Base-by-base conservation (phyloP, 2,797 vertebrate genomes). In the Dallia pectoralis region DNA sequence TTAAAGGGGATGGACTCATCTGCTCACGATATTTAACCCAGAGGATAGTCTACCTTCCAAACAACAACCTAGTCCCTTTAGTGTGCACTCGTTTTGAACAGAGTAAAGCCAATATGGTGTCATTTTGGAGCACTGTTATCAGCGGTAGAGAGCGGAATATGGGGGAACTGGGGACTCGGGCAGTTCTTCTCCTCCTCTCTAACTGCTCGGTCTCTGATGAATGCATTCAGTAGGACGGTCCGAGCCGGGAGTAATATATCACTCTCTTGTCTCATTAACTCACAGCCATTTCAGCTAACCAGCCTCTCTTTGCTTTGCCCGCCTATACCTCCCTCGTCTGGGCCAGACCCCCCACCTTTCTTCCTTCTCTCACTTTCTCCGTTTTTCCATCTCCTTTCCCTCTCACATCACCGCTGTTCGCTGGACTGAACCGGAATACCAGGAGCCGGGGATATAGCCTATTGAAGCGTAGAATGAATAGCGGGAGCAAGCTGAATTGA, bases 261-360 rank as follows among this genome's bases (percentile, higher is more conserved):
- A 84, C 82, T 82, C 74, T 86, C 87, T 88, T 91, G 90, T 91
- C 90, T 89, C 86, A 85, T 87, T 91, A 88, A 89, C 83, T 84
- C 85, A 59, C 80, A 87, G 87, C 87, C 40, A 85, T 88, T 82
- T 78, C 81, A 62, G 77, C 48, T 64, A 56, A 70, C 68, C 67
- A 64, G 29, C 62, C 22, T 64, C 4, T 16, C n/a, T 67, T 64
- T 25, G 22, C 53, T 59, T n/a, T 47, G 44, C 14, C 8, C 9
- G 27, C 2, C 33, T 30, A 22, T 71, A 5, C n/a, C 1, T 71
- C 12, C 33, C 51, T 44, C 33, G 12, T 22, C 40, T 44, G 40
- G 40, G 40, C 40, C 14, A 14, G 40, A 44, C 40, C 40, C 40
- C 40, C 36, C 40, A 3, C 27, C 69, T 70, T 6, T 2, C 19